phyloP scores from a whole-genome alignment of 2,113 vertebrate species.

The Colius striatus region DNA sequence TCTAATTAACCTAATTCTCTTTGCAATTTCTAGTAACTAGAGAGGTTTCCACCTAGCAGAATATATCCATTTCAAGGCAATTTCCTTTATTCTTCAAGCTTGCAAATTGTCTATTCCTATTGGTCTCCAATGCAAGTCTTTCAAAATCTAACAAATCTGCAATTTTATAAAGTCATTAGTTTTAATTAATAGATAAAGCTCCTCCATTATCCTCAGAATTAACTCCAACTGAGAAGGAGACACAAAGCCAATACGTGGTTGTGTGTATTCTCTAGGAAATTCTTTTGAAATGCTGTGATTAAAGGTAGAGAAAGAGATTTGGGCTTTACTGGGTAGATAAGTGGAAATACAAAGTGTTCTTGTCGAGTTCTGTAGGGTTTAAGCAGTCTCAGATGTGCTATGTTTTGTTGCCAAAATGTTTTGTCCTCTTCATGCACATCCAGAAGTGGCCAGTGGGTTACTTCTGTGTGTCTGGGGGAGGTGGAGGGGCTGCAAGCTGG shows the following conservation, averaged over 20 bases:
- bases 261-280: not conserved
- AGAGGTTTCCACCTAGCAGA: conserved; percentile 9
- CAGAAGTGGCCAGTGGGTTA: not conserved
- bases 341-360: not conserved
- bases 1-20: conserved; percentile 17
- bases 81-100: conserved; percentile 43
- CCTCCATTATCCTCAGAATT: conserved; percentile 43
- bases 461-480: not conserved
- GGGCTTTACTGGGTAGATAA: not conserved
- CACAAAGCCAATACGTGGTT: not conserved
- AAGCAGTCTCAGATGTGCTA: not conserved
- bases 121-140: conserved; percentile 1
- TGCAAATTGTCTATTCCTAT: conserved; percentile 41
- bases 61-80: conserved; percentile 37
- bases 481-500: not conserved
- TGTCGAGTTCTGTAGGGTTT: not conserved
- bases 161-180: conserved; percentile 62
- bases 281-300: conserved; percentile 16
- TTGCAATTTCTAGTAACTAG: not conserved
- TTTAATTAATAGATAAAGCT: conserved; percentile 71
- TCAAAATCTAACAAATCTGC: conserved; percentile 42
- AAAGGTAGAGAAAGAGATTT: conserved; percentile 1
- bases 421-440: not conserved
- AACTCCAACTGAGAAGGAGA: conserved; percentile 13
- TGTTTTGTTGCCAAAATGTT: not conserved